These are phyloP conservation scores for Meandrusa payeni DNA, from an alignment of 2,888 invertebrate genomes.

Conservation along the genomic window DNA sequence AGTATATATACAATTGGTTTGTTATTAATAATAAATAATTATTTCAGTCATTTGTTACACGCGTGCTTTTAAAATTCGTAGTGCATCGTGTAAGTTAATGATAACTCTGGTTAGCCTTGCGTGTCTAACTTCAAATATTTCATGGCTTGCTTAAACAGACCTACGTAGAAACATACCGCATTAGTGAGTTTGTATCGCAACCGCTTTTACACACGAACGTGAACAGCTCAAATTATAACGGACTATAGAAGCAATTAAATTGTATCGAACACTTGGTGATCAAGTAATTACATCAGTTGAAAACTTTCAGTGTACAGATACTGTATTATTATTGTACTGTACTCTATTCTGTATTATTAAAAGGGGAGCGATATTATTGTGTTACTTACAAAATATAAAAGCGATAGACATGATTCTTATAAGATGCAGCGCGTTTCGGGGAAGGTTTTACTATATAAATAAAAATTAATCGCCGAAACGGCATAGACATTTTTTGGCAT, in stretches of 20 bases:
- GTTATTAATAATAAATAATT: too few species aligned
- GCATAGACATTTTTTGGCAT: too few species aligned
- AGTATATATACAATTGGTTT: too few species aligned
- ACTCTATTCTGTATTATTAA: too few species aligned
- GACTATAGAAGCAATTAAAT: slow-evolving; percentile 14
- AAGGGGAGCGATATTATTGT: too few species aligned
- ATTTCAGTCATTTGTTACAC: not conserved
- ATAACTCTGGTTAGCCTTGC: slow-evolving; percentile 19
- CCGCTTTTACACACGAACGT: slow-evolving; percentile 8
- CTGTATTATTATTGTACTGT: too few species aligned
- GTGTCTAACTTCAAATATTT: slow-evolving; percentile 17
- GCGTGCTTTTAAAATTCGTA: not conserved
- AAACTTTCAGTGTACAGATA: too few species aligned
- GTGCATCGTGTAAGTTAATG: slow-evolving; percentile 16
- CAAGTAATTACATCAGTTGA: slow-evolving; percentile 9
- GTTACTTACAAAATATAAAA: too few species aligned
- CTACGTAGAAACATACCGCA: slow-evolving; percentile 6
- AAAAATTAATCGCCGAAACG: too few species aligned
- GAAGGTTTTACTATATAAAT: too few species aligned
- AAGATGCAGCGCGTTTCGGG: too few species aligned
- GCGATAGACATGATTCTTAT: too few species aligned
- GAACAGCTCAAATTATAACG: slow-evolving; percentile 7
- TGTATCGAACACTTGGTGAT: slow-evolving; percentile 14
- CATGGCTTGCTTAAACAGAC: slow-evolving; percentile 3
- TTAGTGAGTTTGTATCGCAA: slow-evolving; percentile 1